Base-by-base conservation (phyloP, 2,888 invertebrate genomes). In the Idaea straminata region DNA sequence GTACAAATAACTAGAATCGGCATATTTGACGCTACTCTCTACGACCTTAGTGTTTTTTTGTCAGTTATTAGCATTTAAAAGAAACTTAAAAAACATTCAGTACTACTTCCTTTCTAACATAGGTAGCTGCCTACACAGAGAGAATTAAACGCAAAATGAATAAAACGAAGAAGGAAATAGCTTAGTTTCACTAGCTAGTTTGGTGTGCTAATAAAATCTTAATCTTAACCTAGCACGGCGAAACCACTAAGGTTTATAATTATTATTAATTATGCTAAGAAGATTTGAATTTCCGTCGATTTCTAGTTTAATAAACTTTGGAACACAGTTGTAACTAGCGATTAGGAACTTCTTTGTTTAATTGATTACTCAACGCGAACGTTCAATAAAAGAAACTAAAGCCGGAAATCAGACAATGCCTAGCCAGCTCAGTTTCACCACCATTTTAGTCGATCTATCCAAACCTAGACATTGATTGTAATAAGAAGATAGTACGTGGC, bases 91-190 rank as follows among this genome's bases (percentile, higher is more conserved):
- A n/a, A n/a, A n/a, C n/a, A n/a, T n/a, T n/a, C n/a, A n/a, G n/a
- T n/a, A n/a, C n/a, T n/a, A n/a, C n/a, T n/a, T 94, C 0, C 77
- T 94, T 2, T 90, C 93, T 3, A 93, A 92, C 67, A 89, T 94
- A 2, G n/a, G 87, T 94, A 0, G 92, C 94, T 10, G 93, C 94
- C 0, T 93, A 93, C 64, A 94, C 93, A 3, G 92, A 92, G 65
- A 81, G 92, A 15, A 91, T 92, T 47, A 85, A 84, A 58, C 85
- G 91, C 35, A 92, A 92, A 71, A 87, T 92, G 3, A 87, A 73
- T 70, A 91, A 85, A 70, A 81, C 79, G 36, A 89, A 80, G 68
- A 88, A 78, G 57, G 82, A 83, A 15, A 62, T 38, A 0, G 67
- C 64, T 60, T 80, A 35, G 47, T 38, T 47, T 47, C 5, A 60